These are phyloP conservation scores for Aspidoscelis tigris DNA, from an alignment of 2,113 vertebrate genomes.

Conservation along the genomic window DNA sequence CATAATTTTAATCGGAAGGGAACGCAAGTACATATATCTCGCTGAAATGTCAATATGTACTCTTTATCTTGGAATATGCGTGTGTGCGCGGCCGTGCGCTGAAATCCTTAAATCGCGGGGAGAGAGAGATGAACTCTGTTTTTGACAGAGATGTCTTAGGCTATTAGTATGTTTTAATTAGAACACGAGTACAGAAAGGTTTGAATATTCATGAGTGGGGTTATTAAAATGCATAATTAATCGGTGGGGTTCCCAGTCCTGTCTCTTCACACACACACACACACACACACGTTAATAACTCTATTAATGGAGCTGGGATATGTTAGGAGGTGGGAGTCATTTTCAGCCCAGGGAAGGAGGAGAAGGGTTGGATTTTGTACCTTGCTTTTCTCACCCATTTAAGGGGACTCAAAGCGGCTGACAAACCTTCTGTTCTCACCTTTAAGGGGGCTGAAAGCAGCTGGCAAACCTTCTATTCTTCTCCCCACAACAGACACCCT, in stretches of 20 bases:
- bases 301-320: slow-evolving; percentile 58
- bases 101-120: slow-evolving; percentile 4
- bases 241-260: slow-evolving; percentile 23
- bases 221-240: slow-evolving; percentile 79
- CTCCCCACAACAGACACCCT: too few relatives aligned
- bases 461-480: too few relatives aligned
- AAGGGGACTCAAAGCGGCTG: too few relatives aligned
- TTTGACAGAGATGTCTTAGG: slow-evolving; percentile 64
- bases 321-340: not conserved
- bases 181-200: slow-evolving; percentile 51
- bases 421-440: too few relatives aligned
- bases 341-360: slow-evolving; percentile 25
- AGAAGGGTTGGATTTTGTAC: slow-evolving; percentile 5
- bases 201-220: slow-evolving; percentile 78
- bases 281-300: slow-evolving; percentile 65
- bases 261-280: not conserved
- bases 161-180: slow-evolving; percentile 78
- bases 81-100: not conserved
- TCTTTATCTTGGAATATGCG: not conserved
- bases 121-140: not conserved
- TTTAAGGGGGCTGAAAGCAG: too few relatives aligned
- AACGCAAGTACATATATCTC: not conserved
- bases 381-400: too few relatives aligned
- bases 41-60: not conserved
- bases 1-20: slow-evolving; percentile 43